Conservation (phyloP, 2,888 invertebrate species). For the Apoda limacodes region DNA sequence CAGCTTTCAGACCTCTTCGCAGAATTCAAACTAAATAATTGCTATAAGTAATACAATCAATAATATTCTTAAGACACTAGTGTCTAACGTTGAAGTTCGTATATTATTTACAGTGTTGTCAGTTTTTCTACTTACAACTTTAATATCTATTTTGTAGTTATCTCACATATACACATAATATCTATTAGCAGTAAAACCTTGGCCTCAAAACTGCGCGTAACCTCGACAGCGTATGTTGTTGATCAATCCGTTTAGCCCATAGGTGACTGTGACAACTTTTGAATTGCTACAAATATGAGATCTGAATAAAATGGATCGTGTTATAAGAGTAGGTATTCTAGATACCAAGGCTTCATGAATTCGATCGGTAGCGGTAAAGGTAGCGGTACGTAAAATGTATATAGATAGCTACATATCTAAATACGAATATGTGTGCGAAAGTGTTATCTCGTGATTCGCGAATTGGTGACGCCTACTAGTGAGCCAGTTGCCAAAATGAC, state of each 20-base stretch:
- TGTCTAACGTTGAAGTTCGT: too few relatives aligned
- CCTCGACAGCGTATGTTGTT: conserved; percentile 47
- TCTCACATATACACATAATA: conserved; percentile 47
- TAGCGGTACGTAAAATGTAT: too few relatives aligned
- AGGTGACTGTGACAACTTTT: too few relatives aligned
- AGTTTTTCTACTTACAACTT: conserved; percentile 32
- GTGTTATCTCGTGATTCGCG: conserved; percentile 35
- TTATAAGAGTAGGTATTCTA: too few relatives aligned
- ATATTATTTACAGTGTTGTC: conserved; percentile 23
- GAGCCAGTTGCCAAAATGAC: conserved; percentile 57
- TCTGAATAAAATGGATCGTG: too few relatives aligned
- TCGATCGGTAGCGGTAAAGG: too few relatives aligned
- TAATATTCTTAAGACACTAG: too few relatives aligned
- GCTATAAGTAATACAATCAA: too few relatives aligned
- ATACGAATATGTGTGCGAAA: conserved; percentile 25
- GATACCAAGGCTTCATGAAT: too few relatives aligned
- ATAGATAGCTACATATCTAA: too few relatives aligned
- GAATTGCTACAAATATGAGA: conserved; percentile 55
- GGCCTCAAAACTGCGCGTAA: conserved; percentile 54
- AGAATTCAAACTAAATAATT: too few relatives aligned
- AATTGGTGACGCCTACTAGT: conserved; percentile 52
- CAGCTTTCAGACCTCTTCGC: too few relatives aligned
- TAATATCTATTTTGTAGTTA: conserved; percentile 34
- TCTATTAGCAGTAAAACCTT: conserved; percentile 56
- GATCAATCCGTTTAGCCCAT: conserved; percentile 49